A percentile compares a stretch with the other conserved stretches of the same genome.
Conservation (phyloP, 2,113 vertebrate species). For the mouse (Mus musculus) region GRCm39 chr17:67665501-67666000, state of each 20-base stretch:
- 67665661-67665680: neutral
- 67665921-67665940: neutral
- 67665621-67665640: neutral
- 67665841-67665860: neutral
- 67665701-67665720: neutral
- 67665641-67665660: neutral
- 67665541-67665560: neutral
- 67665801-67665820: neutral
- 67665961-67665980: neutral
- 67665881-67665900: rapidly evolving
- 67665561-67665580: neutral
- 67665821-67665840: neutral
- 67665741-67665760: neutral
- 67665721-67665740: neutral
- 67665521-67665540: rapidly evolving
- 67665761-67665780: neutral
- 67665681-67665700: neutral
- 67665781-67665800: no score
- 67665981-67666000: neutral
- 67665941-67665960: neutral
- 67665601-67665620: neutral
- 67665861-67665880: neutral
- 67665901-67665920: neutral
- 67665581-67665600: neutral
- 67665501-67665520: neutral